Evolutionary conservation across 2,888 invertebrate species (phyloP), one percentile per base, ranked within the genome.

Genomic region (Xylota sylvarum): DNA sequence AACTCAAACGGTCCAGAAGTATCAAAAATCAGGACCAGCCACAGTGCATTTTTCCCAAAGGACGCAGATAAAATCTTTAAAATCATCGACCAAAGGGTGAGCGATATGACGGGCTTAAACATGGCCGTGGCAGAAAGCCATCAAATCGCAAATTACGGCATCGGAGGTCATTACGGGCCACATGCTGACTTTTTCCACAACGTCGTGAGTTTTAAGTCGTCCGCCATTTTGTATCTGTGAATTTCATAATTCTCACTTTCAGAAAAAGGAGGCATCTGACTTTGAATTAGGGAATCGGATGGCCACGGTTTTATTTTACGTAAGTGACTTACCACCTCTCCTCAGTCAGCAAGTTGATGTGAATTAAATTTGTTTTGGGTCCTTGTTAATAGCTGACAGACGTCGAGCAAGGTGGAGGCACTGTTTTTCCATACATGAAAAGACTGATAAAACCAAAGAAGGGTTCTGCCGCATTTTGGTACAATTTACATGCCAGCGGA

Each of bases 321-420:
- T 92, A 87, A 91, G 90, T 89, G 23, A 14, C n/a, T n/a, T 35
- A n/a, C n/a, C n/a, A n/a, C n/a, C n/a, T n/a, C n/a, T n/a, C n/a
- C n/a, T n/a, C n/a, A 6, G 4, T 23, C 27, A 7, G 12, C 9
- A 17, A 5, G 6, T 12, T 14, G 7, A 10, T 10, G 10, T 60
- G 30, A 43, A 50, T 32, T 32, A 62, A 5, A 9, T 17, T n/a
- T 10, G 2, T 14, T 3, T 40, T 6, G 14, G 2, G 43, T 43
- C 23, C 10, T 23, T 60, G 14, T 65, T 30, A 73, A 19, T 90
- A 98, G 98, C 97, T 99, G 96, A 96, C 96, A 77, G 98, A 99
- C 91, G 99, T 99, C 23, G 95, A 96, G 35, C 98, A 98, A 91
- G 99, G 99, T 1, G 99, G 99, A 12, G 98, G 97, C 6, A 99